Evolutionary conservation across 2,888 invertebrate species (phyloP).

Genomic region (Saturnia japonica): DNA sequence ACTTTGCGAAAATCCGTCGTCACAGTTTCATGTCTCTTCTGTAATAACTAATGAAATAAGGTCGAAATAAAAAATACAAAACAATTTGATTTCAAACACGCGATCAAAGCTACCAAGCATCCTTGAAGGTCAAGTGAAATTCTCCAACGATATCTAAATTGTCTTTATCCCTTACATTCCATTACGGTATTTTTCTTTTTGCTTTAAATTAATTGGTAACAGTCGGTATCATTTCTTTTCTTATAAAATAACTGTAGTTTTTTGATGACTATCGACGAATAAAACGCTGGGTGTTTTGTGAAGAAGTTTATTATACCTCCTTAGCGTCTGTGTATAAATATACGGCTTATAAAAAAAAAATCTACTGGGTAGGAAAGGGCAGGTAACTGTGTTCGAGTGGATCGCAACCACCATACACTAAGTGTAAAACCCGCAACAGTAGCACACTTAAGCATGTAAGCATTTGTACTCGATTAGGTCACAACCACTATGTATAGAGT

Average conservation of each 20-base stretch:
- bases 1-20: background rate
- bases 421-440: no score
- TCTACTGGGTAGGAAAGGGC: no score
- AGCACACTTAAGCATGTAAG: no score
- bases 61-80: background rate
- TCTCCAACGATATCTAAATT: background rate
- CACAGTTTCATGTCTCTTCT: background rate
- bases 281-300: background rate
- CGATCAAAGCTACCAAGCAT: background rate
- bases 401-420: no score
- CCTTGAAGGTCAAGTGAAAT: conserved; percentile 4
- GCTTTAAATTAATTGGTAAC: background rate
- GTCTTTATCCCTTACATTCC: background rate
- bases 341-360: no score
- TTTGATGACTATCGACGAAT: background rate
- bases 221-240: background rate
- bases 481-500: no score
- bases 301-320: background rate
- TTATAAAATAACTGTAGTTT: background rate
- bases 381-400: no score
- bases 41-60: background rate
- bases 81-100: background rate
- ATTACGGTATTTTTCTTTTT: background rate
- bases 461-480: no score
- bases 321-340: background rate